Percentiles rank a stretch among this genome's conserved stretches.
phyloP scores from a whole-genome alignment of 2,113 vertebrate species.

The Suncus etruscus region DNA sequence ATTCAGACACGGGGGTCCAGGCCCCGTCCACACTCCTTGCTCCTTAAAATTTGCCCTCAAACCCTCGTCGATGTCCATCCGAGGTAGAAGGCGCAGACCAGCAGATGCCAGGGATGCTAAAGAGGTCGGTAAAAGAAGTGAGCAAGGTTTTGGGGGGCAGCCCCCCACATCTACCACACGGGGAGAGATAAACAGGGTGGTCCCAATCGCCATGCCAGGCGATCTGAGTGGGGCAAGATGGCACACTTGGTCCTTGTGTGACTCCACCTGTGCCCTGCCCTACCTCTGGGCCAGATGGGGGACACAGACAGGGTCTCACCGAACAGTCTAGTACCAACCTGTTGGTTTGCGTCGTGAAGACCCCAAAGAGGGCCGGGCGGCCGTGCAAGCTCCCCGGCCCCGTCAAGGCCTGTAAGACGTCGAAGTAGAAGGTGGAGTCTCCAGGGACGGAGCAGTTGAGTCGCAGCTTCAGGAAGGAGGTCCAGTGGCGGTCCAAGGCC shows the following conservation, averaged over 20 bases:
- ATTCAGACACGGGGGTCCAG: constrained; percentile 94
- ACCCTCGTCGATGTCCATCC: constrained; percentile 96
- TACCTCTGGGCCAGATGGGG: neutral
- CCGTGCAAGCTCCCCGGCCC: constrained; percentile 91
- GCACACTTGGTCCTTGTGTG: neutral
- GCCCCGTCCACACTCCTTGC: constrained; percentile 91
- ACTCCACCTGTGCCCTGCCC: neutral
- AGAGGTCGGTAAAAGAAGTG: neutral
- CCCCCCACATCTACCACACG: neutral
- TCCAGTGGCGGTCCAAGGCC: constrained; percentile 97
- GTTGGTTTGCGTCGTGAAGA: constrained; percentile 96
- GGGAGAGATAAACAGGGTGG: neutral
- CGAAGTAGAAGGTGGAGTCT: constrained; percentile 96
- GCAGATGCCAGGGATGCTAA: constrained; percentile 97
- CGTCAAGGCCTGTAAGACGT: constrained; percentile 94
- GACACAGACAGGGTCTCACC: neutral
- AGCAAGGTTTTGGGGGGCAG: neutral
- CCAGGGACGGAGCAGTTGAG: constrained; percentile 96
- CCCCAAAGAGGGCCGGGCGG: constrained; percentile 91
- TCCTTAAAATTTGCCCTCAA: constrained; percentile 96
- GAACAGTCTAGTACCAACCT: constrained; percentile 86
- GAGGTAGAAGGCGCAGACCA: constrained; percentile 97
- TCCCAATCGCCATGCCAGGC: neutral
- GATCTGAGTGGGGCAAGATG: no score
- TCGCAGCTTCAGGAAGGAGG: constrained; percentile 96